Evolutionary conservation across 2,113 vertebrate species (phyloP), one percentile per base, ranked within the genome.

Genomic region (Notarius quadriscutis): DNA sequence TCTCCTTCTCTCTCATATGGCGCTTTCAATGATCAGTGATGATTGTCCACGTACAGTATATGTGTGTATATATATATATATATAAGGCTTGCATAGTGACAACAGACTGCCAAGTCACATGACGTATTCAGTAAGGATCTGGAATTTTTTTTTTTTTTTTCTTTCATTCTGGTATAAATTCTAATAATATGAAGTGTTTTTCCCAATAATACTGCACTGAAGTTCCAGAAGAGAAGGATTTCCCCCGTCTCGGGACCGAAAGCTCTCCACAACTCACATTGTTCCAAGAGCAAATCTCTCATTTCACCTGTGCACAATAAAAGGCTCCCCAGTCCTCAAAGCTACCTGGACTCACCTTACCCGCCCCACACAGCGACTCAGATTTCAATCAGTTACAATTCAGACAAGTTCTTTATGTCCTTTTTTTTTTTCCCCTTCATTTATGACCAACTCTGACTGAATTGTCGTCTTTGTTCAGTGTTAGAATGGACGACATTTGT

Each of bases 321-420:
- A 81, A 87, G 82, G 82, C 75, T 84, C 57, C 34, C 22, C n/a
- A 50, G 81, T 82, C 77, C 85, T 81, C 84, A 79, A 82, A 88
- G 86, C 77, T 78, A 63, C 71, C 71, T 79, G 53, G 57, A 75
- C 90, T 93, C 91, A 87, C 93, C 93, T 93, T 89, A 87, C 84
- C 84, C 90, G 87, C 82, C 83, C 62, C 91, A 67, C 69, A 63
- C 89, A 89, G 62, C 86, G 92, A 91, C 91, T 94, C 93, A 92
- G 90, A 91, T 95, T 93, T 94, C 93, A 92, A 81, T 81, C 79
- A 88, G 87, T 78, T 88, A 89, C 84, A 87, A 86, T 93, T 95
- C 92, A 92, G 87, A 93, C 71, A 90, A 90, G 88, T 81, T 84
- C 90, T 94, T 92, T 92, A 92, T 91, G 84, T 92, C 92, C 41